Conservation (phyloP, 2,888 invertebrate genomes). For the Silvanus unidentatus region DNA sequence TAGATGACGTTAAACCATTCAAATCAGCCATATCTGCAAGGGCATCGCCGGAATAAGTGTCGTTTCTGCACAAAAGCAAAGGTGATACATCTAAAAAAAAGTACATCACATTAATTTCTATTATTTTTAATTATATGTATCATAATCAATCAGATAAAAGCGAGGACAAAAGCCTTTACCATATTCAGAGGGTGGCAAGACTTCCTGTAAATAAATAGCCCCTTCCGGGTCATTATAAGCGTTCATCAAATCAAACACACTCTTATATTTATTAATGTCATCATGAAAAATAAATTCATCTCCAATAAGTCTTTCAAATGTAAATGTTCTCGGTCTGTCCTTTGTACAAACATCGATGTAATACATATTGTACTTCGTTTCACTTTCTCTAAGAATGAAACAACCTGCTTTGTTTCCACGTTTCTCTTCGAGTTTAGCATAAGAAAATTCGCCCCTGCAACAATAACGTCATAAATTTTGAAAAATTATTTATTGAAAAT, state of each 20-base stretch:
- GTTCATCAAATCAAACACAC: slow-evolving; percentile 57
- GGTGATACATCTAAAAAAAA: slow-evolving; percentile 59
- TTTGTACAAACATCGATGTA: slow-evolving; percentile 77
- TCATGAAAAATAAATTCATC: slow-evolving; percentile 53
- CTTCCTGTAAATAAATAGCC: slow-evolving; percentile 61
- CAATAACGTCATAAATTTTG: background rate
- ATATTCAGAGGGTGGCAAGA: slow-evolving; percentile 82
- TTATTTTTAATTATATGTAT: background rate
- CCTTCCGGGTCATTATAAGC: slow-evolving; percentile 58
- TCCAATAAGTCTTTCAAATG: slow-evolving; percentile 56
- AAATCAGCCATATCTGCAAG: slow-evolving; percentile 47
- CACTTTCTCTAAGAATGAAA: slow-evolving; percentile 77
- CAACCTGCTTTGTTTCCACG: slow-evolving; percentile 68
- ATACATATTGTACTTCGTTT: slow-evolving; percentile 70
- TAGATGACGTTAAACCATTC: slow-evolving; percentile 40
- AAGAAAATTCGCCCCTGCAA: slow-evolving; percentile 74
- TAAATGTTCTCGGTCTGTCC: slow-evolving; percentile 66
- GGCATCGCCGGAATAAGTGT: slow-evolving; percentile 54
- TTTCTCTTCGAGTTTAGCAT: slow-evolving; percentile 76
- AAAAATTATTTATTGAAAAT: slow-evolving; percentile 5
- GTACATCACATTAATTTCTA: background rate
- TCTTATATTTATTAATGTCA: slow-evolving; percentile 51
- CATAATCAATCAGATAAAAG: background rate
- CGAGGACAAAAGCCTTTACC: no score
- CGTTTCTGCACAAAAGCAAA: slow-evolving; percentile 58